Percentiles rank a stretch among this genome's conserved stretches.
Evolutionary conservation across 35 echinoderm and acorn worm species (phyloP).

Genomic region (Nesometra sesokonis): DNA sequence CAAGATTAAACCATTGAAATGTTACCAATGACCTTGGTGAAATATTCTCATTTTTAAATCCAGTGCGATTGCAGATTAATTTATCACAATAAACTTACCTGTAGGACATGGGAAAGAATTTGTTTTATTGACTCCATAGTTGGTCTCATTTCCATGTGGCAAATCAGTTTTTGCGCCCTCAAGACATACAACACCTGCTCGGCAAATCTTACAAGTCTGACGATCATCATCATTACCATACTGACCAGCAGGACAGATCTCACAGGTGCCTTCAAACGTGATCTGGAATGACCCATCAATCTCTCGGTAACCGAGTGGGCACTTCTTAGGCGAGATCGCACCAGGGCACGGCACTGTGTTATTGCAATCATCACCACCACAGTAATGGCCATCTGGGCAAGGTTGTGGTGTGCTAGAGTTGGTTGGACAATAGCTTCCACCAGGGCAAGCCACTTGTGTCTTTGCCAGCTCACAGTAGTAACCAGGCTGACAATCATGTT

Average conservation of each 20-base stretch:
- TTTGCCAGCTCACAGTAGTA: constrained; percentile 90
- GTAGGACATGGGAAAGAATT: constrained; percentile 86
- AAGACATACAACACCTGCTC: constrained; percentile 78
- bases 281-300: constrained; percentile 44
- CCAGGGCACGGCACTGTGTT: constrained; percentile 42
- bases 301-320: constrained; percentile 80
- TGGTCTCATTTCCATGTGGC: constrained; percentile 45
- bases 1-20: too few relatives aligned
- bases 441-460: constrained; percentile 76
- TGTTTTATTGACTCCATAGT: constrained; percentile 67
- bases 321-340: constrained; percentile 65
- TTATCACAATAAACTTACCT: too few relatives aligned
- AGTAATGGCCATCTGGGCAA: constrained; percentile 84
- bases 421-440: constrained; percentile 84
- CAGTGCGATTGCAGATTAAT: too few relatives aligned
- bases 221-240: constrained; percentile 76
- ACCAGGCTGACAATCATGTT: constrained; percentile 90
- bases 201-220: constrained; percentile 68
- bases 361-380: constrained; percentile 53
- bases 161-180: constrained; percentile 74
- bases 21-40: too few relatives aligned
- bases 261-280: constrained; percentile 81
- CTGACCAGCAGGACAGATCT: constrained; percentile 72
- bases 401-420: constrained; percentile 71
- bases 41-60: too few relatives aligned